phyloP scores from a whole-genome alignment of 2,113 vertebrate species.

The Theristicus caerulescens region DNA sequence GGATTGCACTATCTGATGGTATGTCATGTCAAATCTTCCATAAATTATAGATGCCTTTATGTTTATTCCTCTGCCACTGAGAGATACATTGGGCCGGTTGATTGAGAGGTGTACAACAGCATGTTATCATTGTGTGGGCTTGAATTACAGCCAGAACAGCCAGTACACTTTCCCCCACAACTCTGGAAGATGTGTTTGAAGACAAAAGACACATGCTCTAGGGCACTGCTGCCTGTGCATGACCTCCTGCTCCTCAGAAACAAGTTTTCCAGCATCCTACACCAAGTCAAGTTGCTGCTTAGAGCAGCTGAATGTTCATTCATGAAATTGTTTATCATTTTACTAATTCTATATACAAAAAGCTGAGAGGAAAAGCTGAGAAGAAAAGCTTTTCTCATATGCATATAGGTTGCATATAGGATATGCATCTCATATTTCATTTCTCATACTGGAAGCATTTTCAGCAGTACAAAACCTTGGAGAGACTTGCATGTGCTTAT shows the following conservation, averaged over 20 bases:
- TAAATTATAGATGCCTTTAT: background rate
- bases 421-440: background rate
- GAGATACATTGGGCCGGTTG: background rate
- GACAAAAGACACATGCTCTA: background rate
- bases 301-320: background rate
- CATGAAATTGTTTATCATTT: background rate
- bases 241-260: background rate
- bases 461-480: background rate
- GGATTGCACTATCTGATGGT: background rate
- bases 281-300: background rate
- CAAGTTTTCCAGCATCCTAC: background rate
- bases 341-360: background rate
- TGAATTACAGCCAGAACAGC: background rate
- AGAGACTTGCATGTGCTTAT: background rate
- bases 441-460: background rate
- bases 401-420: background rate
- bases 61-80: background rate
- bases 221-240: background rate
- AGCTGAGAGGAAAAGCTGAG: background rate
- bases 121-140: background rate
- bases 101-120: background rate
- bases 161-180: background rate
- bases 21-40: background rate
- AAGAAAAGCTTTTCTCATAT: background rate
- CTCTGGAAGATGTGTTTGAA: background rate